These are phyloP conservation scores for Corythaixoides concolor DNA, from an alignment of 2,113 vertebrate species.

Conservation along the genomic window DNA sequence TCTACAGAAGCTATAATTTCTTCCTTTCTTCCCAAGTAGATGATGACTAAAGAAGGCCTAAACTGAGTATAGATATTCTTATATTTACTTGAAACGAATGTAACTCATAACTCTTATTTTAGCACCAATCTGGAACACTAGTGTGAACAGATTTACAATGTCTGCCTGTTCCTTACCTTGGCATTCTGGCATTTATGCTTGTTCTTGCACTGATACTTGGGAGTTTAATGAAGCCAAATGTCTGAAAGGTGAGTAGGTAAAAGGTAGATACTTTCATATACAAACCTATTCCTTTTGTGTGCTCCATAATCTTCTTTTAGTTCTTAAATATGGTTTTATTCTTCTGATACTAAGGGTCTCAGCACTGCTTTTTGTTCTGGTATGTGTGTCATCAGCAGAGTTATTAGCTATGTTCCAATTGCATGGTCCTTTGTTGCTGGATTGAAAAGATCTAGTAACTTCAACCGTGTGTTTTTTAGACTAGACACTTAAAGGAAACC, in stretches of 20 bases:
- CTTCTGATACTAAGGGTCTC: background rate
- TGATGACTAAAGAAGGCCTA: conserved; percentile 30
- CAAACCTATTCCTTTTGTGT: background rate
- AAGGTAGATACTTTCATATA: background rate
- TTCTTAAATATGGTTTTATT: conserved; percentile 26
- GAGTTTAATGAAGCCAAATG: background rate
- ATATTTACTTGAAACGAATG: conserved; percentile 23
- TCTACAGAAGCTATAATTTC: background rate
- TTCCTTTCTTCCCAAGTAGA: background rate
- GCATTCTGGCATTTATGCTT: conserved; percentile 7
- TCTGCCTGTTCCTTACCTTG: conserved; percentile 42
- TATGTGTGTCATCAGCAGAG: conserved; percentile 16
- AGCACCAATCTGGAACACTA: conserved; percentile 32
- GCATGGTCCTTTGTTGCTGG: background rate
- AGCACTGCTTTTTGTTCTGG: background rate
- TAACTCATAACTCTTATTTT: conserved; percentile 49
- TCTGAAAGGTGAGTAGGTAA: background rate
- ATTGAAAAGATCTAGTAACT: conserved; percentile 22
- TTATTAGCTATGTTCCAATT: conserved; percentile 4
- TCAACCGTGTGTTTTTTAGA: conserved; percentile 11
- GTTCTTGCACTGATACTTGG: background rate
- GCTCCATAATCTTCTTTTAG: background rate
- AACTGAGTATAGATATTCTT: conserved; percentile 13
- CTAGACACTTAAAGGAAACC: background rate
- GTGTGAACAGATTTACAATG: conserved; percentile 23